These are phyloP conservation scores for Latheticus oryzae DNA, from an alignment of 2,888 invertebrate genomes.

Conservation along the genomic window DNA sequence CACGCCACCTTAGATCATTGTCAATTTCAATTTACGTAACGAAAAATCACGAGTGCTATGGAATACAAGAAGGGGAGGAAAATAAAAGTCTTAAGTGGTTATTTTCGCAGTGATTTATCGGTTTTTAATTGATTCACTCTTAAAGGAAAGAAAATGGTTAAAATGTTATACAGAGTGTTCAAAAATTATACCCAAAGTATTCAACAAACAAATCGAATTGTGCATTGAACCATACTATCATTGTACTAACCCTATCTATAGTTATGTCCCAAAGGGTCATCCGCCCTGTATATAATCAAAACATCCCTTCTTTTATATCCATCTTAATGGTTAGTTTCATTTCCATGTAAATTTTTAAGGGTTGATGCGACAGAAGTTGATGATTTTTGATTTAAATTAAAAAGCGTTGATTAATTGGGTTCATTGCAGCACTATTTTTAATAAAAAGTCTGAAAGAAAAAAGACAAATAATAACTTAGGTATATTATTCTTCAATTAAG, in stretches of 20 bases:
- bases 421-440: no score
- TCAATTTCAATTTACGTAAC: conserved; percentile 52
- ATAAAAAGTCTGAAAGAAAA: no score
- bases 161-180: no score
- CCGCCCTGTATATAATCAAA: conserved; percentile 33
- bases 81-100: conserved; percentile 42
- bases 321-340: conserved; percentile 41
- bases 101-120: conserved; percentile 52
- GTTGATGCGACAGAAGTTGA: conserved; percentile 30
- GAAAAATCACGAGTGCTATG: conserved; percentile 13
- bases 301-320: not conserved
- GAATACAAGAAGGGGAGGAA: conserved; percentile 25
- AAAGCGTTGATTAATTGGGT: no score
- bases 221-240: conserved; percentile 55
- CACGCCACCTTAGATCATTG: conserved; percentile 55
- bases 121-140: conserved; percentile 52
- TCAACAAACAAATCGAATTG: conserved; percentile 53
- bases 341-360: conserved; percentile 45
- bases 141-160: no score
- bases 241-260: conserved; percentile 52
- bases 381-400: no score
- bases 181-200: no score
- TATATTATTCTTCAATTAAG: no score
- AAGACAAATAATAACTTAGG: no score
- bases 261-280: conserved; percentile 49